phyloP scores from a whole-genome alignment of 92 coral and sea anemone species.

The Hydrozoanthus gracilis region DNA sequence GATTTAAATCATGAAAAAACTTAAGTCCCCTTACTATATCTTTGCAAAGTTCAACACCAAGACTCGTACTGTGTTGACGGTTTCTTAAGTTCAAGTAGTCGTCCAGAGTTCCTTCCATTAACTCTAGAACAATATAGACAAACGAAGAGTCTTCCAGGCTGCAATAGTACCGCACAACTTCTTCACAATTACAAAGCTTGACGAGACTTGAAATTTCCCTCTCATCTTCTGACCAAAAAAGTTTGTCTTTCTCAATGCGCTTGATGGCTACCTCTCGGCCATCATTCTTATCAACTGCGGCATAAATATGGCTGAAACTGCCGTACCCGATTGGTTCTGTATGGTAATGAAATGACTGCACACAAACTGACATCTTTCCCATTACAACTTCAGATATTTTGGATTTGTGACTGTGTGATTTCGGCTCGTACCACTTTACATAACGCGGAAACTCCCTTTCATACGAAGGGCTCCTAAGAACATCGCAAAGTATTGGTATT shows the following conservation, averaged over 20 bases:
- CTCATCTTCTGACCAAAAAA: constrained; percentile 45
- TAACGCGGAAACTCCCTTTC: neutral
- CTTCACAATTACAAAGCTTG: constrained; percentile 53
- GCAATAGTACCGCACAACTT: constrained; percentile 48
- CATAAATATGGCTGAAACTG: constrained; percentile 51
- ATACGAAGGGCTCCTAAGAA: constrained; percentile 8
- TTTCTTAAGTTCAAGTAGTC: constrained; percentile 22
- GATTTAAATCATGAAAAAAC: constrained; percentile 45
- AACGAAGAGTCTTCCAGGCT: constrained; percentile 21
- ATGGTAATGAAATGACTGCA: constrained; percentile 33
- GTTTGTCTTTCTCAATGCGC: constrained; percentile 52
- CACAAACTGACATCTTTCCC: constrained; percentile 7
- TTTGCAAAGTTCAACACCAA: constrained; percentile 42
- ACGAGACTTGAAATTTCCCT: constrained; percentile 55
- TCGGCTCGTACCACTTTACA: constrained; percentile 32
- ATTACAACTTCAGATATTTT: constrained; percentile 42
- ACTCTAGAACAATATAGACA: constrained; percentile 48
- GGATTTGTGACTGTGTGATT: constrained; percentile 30
- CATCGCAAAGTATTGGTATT: neutral
- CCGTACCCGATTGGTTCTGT: constrained; percentile 48
- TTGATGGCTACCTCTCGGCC: constrained; percentile 64
- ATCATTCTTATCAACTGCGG: constrained; percentile 50
- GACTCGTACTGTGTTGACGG: neutral
- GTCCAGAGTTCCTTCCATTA: constrained; percentile 62
- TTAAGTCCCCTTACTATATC: constrained; percentile 48